A percentile compares a stretch with the other conserved stretches of the same genome.
phyloP scores from a whole-genome alignment of 2,797 vertebrate genomes.

The Linurgus olivaceus region DNA sequence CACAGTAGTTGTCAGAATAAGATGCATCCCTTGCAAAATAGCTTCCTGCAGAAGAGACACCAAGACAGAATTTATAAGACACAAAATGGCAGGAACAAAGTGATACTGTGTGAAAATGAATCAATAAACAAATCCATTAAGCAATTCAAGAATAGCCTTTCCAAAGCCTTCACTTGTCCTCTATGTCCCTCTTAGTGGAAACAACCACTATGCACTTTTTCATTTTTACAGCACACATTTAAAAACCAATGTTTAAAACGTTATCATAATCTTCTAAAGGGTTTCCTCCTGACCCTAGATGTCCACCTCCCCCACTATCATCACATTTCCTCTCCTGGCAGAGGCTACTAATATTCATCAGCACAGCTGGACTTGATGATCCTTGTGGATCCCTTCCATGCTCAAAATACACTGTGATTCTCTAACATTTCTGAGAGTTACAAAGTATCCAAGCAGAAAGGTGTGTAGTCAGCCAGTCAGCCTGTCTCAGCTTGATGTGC shows the following conservation, averaged over 20 bases:
- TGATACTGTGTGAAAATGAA: not conserved
- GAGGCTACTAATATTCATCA: not conserved
- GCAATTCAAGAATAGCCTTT: not conserved
- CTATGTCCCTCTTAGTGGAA: not conserved
- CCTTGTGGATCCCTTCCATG: not conserved
- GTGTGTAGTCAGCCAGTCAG: not conserved
- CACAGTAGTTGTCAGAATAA: slow-evolving; percentile 88
- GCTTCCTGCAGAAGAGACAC: slow-evolving; percentile 81
- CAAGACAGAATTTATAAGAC: not conserved
- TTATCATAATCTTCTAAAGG: not conserved
- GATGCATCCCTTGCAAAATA: slow-evolving; percentile 92
- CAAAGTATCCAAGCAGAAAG: not conserved
- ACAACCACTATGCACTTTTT: not conserved
- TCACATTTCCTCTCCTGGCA: not conserved
- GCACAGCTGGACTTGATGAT: not conserved
- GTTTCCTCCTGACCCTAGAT: not conserved
- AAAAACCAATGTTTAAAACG: not conserved
- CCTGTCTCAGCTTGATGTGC: not conserved
- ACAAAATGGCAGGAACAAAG: not conserved
- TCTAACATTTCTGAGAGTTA: not conserved
- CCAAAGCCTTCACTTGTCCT: not conserved
- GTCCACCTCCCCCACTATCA: not conserved
- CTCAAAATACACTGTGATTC: not conserved
- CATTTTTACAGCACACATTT: not conserved
- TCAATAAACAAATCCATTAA: not conserved